Conservation (phyloP, 2,797 vertebrate genomes). For the Adelosebastes latens region DNA sequence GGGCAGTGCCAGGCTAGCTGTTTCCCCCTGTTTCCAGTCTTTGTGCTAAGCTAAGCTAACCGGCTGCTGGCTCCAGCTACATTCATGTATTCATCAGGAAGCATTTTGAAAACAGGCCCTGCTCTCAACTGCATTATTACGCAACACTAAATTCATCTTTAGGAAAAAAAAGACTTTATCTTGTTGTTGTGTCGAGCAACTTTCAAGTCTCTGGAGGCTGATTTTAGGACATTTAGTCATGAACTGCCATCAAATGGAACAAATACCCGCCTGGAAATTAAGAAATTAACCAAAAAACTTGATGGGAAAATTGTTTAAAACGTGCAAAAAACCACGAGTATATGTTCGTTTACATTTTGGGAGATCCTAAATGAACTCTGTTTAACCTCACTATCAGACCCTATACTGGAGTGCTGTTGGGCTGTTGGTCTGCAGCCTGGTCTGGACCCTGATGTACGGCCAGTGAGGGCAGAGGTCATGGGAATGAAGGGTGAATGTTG, state of each 20-base stretch:
- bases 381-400: conserved; percentile 14
- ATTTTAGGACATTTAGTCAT: background rate
- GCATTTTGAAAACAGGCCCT: background rate
- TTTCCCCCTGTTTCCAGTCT: background rate
- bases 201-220: background rate
- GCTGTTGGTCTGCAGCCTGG: conserved; percentile 5
- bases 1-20: no score
- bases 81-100: background rate
- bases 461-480: conserved; percentile 58
- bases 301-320: background rate
- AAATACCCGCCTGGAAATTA: background rate
- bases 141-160: background rate
- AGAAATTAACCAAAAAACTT: background rate
- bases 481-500: conserved; percentile 52
- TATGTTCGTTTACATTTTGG: background rate
- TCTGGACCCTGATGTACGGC: conserved; percentile 33
- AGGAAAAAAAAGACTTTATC: background rate
- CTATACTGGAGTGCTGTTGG: background rate
- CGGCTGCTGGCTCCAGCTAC: no score
- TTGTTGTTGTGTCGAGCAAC: no score
- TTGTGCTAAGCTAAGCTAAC: background rate
- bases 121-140: background rate
- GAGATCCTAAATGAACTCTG: background rate
- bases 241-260: background rate
- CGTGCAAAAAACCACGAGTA: background rate